A percentile compares a stretch with the other conserved stretches of the same genome.
Conservation (phyloP, 2,797 vertebrate species). For the Hypotaenidia philippensis region DNA sequence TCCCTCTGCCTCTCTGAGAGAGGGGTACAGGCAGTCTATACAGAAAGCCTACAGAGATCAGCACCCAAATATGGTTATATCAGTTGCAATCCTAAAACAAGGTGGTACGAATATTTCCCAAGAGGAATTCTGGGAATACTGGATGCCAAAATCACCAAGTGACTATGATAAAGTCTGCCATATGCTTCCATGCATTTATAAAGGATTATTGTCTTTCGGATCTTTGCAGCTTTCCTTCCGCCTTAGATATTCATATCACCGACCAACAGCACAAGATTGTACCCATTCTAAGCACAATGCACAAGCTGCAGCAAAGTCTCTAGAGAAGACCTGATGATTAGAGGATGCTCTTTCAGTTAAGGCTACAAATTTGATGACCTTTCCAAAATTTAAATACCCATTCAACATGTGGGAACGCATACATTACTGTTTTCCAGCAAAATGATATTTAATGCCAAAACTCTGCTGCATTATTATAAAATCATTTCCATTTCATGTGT, state of each 20-base stretch:
- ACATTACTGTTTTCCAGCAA: background rate
- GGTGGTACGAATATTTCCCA: background rate
- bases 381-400: background rate
- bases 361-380: background rate
- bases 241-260: background rate
- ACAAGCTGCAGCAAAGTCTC: background rate
- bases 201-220: background rate
- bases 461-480: background rate
- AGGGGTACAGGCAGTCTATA: background rate
- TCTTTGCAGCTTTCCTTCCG: background rate
- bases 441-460: background rate
- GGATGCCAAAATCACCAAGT: background rate
- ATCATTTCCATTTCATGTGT: background rate
- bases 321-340: background rate
- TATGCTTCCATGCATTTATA: background rate
- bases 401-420: background rate
- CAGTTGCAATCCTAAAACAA: background rate
- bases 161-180: background rate
- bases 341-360: background rate
- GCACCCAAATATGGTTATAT: background rate
- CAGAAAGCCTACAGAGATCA: background rate
- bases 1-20: background rate
- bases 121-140: background rate
- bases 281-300: background rate
- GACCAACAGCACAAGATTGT: rapidly evolving